Evolutionary conservation across 2,113 vertebrate species (phyloP), one percentile per base, ranked within the genome.

Genomic region (Nothocercus julius): DNA sequence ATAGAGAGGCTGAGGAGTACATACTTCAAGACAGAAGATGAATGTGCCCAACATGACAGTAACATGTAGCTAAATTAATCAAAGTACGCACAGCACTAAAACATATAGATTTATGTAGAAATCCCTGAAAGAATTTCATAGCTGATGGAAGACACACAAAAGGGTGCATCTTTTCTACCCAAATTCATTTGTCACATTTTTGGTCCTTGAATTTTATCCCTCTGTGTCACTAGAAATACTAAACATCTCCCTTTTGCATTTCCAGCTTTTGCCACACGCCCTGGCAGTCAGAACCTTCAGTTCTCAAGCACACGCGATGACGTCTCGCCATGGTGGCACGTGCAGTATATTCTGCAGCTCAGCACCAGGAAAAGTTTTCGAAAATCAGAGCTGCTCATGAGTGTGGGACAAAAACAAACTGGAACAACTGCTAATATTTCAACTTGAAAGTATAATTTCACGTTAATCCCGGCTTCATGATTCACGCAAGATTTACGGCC

Each of bases 41-140:
- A 98, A 98, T 97, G 98, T 98, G 97, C 97, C 93, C 98, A 98
- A 98, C 98, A 98, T 99, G 98, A 99, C 99, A 98, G 98, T 97
- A 98, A 98, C 98, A 98, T 97, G 97, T 93, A 96, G 97, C 97
- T 97, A 98, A 97, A 99, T 99, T 99, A 99, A 97, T 98, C 97
- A 94, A 97, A 97, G 96, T 92, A 97, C 96, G 93, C 81, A 69
- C 94, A 87, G 96, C 95, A 91, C 87, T 91, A 97, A 97, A 97
- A 95, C 92, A 93, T 89, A 96, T 20, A 93, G 95, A 97, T 97
- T 94, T 95, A 95, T 67, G 83, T 94, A 84, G 82, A 96, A 94
- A 92, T 81, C 86, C 74, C 67, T 61, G 53, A 82, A 78, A 84
- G 42, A 40, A 89, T 77, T 73, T 61, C 63, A 80, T 19, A 79